A percentile compares a stretch with the other conserved stretches of the same genome.
phyloP scores from a whole-genome alignment of 2,888 invertebrate species.

The Agrochola lychnidis region DNA sequence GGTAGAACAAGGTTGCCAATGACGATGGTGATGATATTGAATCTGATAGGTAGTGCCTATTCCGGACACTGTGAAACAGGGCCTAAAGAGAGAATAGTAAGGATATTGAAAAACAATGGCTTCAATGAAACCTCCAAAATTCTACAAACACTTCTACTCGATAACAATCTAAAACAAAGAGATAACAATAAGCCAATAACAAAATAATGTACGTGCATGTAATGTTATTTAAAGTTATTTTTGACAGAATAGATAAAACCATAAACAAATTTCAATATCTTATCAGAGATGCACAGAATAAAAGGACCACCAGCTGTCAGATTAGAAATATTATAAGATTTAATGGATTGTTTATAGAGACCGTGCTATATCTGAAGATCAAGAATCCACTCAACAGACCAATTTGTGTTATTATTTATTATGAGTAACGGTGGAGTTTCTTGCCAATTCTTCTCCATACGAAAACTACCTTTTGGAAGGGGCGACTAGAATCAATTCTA shows the following conservation, averaged over 20 bases:
- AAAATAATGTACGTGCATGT: not conserved
- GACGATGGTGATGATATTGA: not conserved
- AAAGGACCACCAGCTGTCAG: slow-evolving; percentile 25
- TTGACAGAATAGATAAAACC: slow-evolving; percentile 18
- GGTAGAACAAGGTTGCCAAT: not conserved
- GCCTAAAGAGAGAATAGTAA: not conserved
- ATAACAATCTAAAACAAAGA: not conserved
- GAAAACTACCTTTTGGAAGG: no score
- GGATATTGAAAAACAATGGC: not conserved
- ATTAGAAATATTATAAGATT: slow-evolving; percentile 14
- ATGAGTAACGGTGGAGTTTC: no score
- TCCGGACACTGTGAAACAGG: not conserved
- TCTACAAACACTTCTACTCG: not conserved
- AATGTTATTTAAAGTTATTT: slow-evolving; percentile 9
- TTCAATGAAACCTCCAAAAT: not conserved
- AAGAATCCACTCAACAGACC: not conserved
- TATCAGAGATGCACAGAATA: slow-evolving; percentile 6
- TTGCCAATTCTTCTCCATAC: no score
- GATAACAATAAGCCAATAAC: not conserved
- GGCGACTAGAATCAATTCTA: no score
- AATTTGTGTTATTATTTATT: not conserved
- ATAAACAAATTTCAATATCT: slow-evolving; percentile 3
- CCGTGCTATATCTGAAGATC: slow-evolving; percentile 10
- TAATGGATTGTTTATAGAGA: slow-evolving; percentile 18
- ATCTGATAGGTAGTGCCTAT: not conserved